These are phyloP conservation scores for Phrynosoma platyrhinos DNA, from an alignment of 2,113 vertebrate species.

Conservation along the genomic window DNA sequence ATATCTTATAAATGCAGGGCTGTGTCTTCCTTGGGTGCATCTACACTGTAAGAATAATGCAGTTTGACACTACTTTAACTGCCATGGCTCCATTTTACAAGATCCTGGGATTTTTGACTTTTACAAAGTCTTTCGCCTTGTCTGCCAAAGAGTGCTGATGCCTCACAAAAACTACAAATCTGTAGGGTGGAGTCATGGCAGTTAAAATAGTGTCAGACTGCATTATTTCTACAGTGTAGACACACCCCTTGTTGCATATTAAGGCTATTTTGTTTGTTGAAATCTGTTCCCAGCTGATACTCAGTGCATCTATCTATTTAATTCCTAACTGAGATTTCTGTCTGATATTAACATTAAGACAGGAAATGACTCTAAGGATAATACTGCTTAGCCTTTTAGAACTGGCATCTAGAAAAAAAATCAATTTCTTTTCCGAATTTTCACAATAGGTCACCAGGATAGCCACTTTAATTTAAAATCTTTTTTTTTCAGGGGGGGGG, in stretches of 20 bases:
- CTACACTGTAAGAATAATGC: no score
- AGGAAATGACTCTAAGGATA: background rate
- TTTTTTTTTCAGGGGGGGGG: background rate
- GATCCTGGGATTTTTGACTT: no score
- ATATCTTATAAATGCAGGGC: no score
- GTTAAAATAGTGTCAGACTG: no score
- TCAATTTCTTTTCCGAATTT: background rate
- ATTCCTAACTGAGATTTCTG: conserved; percentile 56
- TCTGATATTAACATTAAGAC: conserved; percentile 50
- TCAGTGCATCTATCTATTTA: background rate
- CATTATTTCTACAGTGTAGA: no score
- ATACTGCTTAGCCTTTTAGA: conserved; percentile 19
- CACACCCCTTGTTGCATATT: background rate
- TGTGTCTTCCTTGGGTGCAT: no score
- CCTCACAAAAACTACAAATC: no score
- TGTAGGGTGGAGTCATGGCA: no score
- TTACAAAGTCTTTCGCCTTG: no score
- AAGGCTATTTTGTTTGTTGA: conserved; percentile 39
- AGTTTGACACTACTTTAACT: no score
- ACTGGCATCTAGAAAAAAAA: background rate
- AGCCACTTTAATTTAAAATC: background rate
- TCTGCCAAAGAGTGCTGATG: no score
- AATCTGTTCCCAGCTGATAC: conserved; percentile 47
- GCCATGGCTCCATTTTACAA: no score
- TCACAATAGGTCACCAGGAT: background rate